Base-by-base conservation (phyloP, 2,797 vertebrate genomes). In the Diglossa cyanea region DNA sequence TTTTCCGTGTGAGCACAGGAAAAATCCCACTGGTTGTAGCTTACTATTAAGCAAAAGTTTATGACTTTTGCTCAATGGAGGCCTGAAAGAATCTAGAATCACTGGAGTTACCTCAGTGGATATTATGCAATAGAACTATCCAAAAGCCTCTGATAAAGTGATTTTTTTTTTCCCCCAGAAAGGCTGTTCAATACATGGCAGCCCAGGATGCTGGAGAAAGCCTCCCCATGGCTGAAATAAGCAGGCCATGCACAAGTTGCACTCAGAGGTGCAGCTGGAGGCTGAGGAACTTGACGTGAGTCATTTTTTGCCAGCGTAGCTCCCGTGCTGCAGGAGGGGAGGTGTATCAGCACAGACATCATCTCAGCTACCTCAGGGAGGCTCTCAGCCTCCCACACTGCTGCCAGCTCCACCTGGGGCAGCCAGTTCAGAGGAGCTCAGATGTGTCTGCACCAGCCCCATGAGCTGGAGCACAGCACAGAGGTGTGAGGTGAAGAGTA, bases 321-420 rank as follows among this genome's bases (percentile, higher is more conserved):
- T 88, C 66, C 70, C 0, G 2, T 75, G 66, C 76, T 10, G 6
- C 94, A 70, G 88, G 42, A 92, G 47, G 62, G 92, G 24, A 25
- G 23, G 23, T 47, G 45, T 5, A 47, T 93, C 88, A 72, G 92
- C 71, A 24, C 39, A 21, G 73, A 94, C 73, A 96, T 87, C 94
- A 91, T 17, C 86, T 48, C 66, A 90, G 74, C 77, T 33, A 47
- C 92, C 55, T 33, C 37, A 51, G 35, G 57, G 57, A 37, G 33
- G 24, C 25, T 90, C 19, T 5, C 65, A 75, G 92, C 94, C 88
- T 95, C 94, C 92, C 91, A 90, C 86, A 26, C 65, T 72, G 61
- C 91, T 86, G 86, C 94, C 94, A 91, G 80, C 88, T 70, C 70
- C 84, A 88, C 88, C 91, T 91, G 92, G 88, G 91, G 77, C 73